Base-by-base conservation (phyloP, 2,888 invertebrate species). In the Sceliomorpha sp. region DNA sequence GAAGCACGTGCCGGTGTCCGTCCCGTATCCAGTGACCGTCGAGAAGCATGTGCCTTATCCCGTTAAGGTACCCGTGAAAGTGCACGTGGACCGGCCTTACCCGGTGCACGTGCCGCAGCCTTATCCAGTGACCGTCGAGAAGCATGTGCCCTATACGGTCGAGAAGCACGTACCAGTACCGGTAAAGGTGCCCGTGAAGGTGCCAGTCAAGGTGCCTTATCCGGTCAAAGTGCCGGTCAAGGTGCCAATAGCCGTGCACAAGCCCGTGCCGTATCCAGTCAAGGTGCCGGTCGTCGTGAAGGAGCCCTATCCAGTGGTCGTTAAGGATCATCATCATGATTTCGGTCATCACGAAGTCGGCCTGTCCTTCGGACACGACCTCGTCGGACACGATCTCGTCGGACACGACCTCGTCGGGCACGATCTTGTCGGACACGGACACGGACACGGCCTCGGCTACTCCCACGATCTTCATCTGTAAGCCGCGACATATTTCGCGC, bases 81-180 rank as follows among this genome's bases (percentile, higher is more conserved):
- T 71, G 17, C 66, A 24, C 1, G 67, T 71, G 17, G 85, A 85
- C 42, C 76, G 79, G 9, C 84, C 84, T 2, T 73, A 75, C 20
- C 84, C 84, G 4, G 82, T 87, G 1, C 82, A 79, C 13, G 85
- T 87, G 10, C 86, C 87, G 1, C 75, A 79, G 13, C 86, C 86
- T 2, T 86, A 86, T 62, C 85, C 82, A 5, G 86, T 86, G 0
- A 78, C 79, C 31, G 83, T 84, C 8, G 82, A 82, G 48, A 85
- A 85, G 59, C 84, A 79, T 59, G 76, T 85, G 9, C 85, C 84
- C 3, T 80, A 79, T 36, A 58, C 85, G 2, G 86, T 85, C 0
- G 84, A 85, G 67, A 81, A 78, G 36, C 80, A 72, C 2, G 78
- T 82, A 62, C 84, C 84, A 26, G 83, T 79, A 14, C 79, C 81